Base-by-base conservation (phyloP, 2,888 invertebrate genomes). In the Pedicia rivosa region DNA sequence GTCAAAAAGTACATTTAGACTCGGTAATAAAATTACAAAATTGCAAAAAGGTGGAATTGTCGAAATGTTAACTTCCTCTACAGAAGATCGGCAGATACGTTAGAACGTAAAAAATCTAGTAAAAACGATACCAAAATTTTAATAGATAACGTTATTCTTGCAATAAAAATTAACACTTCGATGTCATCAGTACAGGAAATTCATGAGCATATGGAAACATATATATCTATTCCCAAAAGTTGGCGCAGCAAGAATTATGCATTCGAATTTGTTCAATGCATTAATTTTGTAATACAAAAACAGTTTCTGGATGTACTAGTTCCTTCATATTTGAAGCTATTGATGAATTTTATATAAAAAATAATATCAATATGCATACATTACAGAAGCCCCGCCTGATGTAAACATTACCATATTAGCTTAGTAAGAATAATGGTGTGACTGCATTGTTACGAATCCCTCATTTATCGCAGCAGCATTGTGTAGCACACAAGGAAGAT, bases 161-260 rank as follows among this genome's bases (percentile, higher is more conserved):
- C 35, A 35, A 35, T 35, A 28, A 35, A 35, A 35, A 35, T 35
- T 27, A 35, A 35, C 35, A 35, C 28, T 28, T 35, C 35, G 3
- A 35, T 35, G 28, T 28, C 27, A 10, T 35, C 35, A 14, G 14
- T 14, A 20, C 34, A 34, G 15, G 34, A 33, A 33, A 33, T 33
- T 24, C 33, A 33, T 33, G 14, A 31, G 3, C 31, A 31, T 28
- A 17, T 33, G 33, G 33, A 33, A 33, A 33, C 22, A 22, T 34
- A 34, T 34, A 34, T 16, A 29, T 24, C 16, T 24, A 34, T 34
- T 26, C 34, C 34, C 14, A 13, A 26, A 34, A 26, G 15, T 28
- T 29, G 28, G 28, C 29, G 28, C 17, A 22, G 22, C 22, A 29
- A 29, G 20, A 35, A 35, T 28, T 35, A 29, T 19, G 28, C 28